Evolutionary conservation across 2,113 vertebrate genomes (phyloP).

Genomic region (Scalopus aquaticus): DNA sequence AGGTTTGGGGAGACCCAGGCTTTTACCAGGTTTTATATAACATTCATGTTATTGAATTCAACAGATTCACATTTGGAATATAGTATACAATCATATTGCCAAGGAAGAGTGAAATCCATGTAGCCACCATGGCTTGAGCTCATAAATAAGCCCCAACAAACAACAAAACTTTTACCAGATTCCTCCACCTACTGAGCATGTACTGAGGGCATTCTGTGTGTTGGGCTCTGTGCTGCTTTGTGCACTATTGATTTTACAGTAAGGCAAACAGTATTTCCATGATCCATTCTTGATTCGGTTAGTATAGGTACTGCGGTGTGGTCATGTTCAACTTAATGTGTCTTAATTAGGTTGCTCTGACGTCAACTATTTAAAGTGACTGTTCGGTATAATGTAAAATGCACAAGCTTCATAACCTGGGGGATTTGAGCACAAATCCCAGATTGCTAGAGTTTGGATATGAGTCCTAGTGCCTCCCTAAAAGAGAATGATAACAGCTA

Average conservation of each 20-base stretch:
- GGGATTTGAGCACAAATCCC: not conserved
- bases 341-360: not conserved
- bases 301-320: not conserved
- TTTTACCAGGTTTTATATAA: not conserved
- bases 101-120: not conserved
- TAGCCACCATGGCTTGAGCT: not conserved
- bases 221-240: not conserved
- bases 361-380: not conserved
- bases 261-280: not conserved
- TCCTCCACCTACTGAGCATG: not conserved
- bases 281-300: not conserved
- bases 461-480: not conserved
- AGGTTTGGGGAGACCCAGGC: not conserved
- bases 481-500: not conserved
- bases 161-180: not conserved
- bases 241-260: not conserved
- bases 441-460: not conserved
- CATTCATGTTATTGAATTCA: not conserved
- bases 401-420: not conserved
- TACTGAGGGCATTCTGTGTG: not conserved
- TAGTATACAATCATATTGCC: not conserved
- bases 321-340: not conserved
- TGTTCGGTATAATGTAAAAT: not conserved
- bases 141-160: not conserved
- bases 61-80: not conserved